Conservation (phyloP, 1,140 invertebrate species). For the Caerostris darwini region DNA sequence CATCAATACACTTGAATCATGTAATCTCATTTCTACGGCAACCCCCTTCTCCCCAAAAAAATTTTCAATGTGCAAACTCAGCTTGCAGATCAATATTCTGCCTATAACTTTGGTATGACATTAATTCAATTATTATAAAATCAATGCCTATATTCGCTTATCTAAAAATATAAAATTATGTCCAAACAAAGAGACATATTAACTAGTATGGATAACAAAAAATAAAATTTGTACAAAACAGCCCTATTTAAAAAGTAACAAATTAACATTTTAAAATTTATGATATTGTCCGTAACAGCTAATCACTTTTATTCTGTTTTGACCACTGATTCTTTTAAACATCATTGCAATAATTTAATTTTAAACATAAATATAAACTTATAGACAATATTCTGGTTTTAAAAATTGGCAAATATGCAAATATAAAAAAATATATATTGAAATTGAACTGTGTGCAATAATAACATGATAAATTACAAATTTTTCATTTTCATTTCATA, state of each 20-base stretch:
- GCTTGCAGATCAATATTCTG: neutral
- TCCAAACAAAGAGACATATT: slow-evolving; percentile 24
- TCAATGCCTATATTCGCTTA: neutral
- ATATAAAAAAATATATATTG: too few relatives aligned
- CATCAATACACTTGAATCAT: too few relatives aligned
- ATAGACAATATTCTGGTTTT: too few relatives aligned
- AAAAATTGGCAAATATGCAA: too few relatives aligned
- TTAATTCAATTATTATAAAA: neutral
- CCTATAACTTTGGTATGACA: neutral
- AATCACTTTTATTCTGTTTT: neutral
- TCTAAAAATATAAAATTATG: neutral
- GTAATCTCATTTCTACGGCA: too few relatives aligned
- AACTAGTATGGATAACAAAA: neutral
- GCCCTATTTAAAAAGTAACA: neutral
- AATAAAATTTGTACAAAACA: slow-evolving; percentile 33
- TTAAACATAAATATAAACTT: too few relatives aligned
- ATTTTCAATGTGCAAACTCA: neutral
- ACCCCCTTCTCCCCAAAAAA: neutral
- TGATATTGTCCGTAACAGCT: neutral
- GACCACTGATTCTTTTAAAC: neutral
- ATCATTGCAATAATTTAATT: too few relatives aligned
- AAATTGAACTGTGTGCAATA: too few relatives aligned
- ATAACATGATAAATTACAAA: neutral
- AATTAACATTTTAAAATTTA: neutral
- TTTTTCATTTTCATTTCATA: neutral